These are phyloP conservation scores for Marronus borbonicus DNA, from an alignment of 2,888 invertebrate genomes.

Conservation along the genomic window DNA sequence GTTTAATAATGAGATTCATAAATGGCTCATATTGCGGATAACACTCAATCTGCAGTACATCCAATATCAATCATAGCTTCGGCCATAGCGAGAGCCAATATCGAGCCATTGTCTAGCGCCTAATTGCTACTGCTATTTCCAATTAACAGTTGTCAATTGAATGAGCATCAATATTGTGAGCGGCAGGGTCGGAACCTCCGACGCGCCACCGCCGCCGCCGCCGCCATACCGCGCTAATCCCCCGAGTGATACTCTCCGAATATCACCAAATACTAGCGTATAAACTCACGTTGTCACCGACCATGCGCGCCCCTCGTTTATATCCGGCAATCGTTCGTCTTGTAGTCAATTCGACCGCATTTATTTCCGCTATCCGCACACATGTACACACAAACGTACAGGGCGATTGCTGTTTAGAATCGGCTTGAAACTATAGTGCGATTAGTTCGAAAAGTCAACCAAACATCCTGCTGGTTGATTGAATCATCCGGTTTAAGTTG, in stretches of 20 bases:
- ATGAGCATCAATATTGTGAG: conserved; percentile 38
- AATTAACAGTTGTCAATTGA: conserved; percentile 41
- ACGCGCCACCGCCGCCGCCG: neutral
- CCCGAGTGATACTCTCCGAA: conserved; percentile 10
- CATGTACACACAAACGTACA: no score
- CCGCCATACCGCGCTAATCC: neutral
- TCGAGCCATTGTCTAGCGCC: conserved; percentile 29
- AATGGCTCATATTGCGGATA: conserved; percentile 27
- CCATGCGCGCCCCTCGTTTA: conserved; percentile 10
- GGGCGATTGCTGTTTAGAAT: no score
- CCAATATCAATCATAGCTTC: conserved; percentile 18
- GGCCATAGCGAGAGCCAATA: conserved; percentile 8
- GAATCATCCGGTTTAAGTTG: no score
- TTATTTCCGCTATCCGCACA: neutral
- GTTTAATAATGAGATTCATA: conserved; percentile 37
- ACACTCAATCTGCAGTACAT: conserved; percentile 32
- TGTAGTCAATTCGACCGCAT: conserved; percentile 1
- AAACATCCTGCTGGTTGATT: no score
- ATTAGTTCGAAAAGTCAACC: no score
- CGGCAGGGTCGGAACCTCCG: neutral
- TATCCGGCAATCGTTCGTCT: neutral
- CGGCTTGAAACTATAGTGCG: no score
- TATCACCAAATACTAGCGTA: neutral
- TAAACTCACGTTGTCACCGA: neutral
- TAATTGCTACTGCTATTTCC: conserved; percentile 40